These are phyloP conservation scores for Callyntrura guangdongensis DNA, from an alignment of 2,888 invertebrate genomes.

Conservation along the genomic window DNA sequence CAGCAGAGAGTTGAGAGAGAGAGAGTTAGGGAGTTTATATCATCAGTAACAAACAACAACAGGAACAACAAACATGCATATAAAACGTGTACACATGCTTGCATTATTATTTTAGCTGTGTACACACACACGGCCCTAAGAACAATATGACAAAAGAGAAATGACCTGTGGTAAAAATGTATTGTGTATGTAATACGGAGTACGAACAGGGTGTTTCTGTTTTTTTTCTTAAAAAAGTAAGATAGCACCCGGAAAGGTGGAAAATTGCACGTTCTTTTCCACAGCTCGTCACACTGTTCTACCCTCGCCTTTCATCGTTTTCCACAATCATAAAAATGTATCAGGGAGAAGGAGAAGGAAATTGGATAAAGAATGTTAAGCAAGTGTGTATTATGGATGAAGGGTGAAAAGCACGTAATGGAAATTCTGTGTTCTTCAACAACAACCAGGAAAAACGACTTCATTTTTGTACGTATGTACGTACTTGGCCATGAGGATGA, in stretches of 20 bases:
- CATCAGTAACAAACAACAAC: conserved; percentile 13
- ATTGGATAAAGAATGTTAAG: not conserved
- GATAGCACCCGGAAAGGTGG: conserved; percentile 55
- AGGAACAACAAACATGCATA: conserved; percentile 26
- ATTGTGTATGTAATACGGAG: not conserved
- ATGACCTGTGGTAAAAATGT: conserved; percentile 57
- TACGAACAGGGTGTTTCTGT: not conserved
- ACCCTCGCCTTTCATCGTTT: conserved; percentile 47
- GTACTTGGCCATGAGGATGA: not conserved
- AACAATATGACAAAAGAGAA: conserved; percentile 15
- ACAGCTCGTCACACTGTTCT: conserved; percentile 55
- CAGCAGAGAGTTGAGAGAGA: not conserved
- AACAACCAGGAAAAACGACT: not conserved
- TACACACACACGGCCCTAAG: no score
- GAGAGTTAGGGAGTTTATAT: not conserved
- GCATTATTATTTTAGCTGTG: not conserved
- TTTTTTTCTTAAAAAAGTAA: conserved; percentile 17
- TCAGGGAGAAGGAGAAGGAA: not conserved
- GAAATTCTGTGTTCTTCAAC: conserved; percentile 6
- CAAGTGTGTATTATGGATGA: conserved; percentile 19
- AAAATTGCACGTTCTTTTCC: conserved; percentile 59
- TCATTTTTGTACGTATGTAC: not conserved
- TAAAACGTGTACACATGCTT: not conserved
- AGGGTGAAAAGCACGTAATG: conserved; percentile 18
- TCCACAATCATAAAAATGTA: conserved; percentile 56